These are phyloP conservation scores for Holacanthus passer DNA, from an alignment of 2,113 vertebrate genomes.

Conservation along the genomic window DNA sequence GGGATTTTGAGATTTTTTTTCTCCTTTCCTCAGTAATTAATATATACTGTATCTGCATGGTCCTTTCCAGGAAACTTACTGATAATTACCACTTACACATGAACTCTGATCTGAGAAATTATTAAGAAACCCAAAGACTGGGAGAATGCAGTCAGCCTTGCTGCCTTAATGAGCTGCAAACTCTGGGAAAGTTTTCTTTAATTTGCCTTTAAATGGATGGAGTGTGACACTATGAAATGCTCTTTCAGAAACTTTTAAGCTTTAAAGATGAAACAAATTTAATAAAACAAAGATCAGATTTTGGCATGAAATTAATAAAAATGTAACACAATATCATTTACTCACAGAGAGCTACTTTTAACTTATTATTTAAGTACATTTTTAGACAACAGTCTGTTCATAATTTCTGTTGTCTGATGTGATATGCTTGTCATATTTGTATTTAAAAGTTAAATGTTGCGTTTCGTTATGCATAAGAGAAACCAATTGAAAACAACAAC, in stretches of 20 bases:
- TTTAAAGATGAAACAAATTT: no score
- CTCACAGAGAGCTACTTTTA: no score
- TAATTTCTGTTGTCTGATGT: no score
- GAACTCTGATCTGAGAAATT: conserved; percentile 7
- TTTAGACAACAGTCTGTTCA: no score
- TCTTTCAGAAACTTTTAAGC: neutral
- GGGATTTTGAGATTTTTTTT: neutral
- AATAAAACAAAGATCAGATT: neutral
- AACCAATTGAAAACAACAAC: no score
- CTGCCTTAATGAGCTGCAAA: conserved; percentile 11
- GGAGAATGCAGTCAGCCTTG: neutral
- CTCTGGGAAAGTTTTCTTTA: neutral
- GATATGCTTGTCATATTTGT: no score
- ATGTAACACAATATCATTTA: no score
- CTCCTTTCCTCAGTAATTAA: neutral
- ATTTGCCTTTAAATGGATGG: neutral
- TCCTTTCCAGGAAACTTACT: neutral
- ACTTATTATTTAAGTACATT: no score
- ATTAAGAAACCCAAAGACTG: neutral
- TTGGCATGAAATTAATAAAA: neutral
- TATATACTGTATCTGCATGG: neutral
- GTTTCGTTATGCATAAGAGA: no score
- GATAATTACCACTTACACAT: conserved; percentile 9
- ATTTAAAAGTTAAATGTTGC: no score
- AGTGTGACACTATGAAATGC: neutral